Base-by-base conservation (phyloP, 2,113 vertebrate species). In the Thunnus thynnus region DNA sequence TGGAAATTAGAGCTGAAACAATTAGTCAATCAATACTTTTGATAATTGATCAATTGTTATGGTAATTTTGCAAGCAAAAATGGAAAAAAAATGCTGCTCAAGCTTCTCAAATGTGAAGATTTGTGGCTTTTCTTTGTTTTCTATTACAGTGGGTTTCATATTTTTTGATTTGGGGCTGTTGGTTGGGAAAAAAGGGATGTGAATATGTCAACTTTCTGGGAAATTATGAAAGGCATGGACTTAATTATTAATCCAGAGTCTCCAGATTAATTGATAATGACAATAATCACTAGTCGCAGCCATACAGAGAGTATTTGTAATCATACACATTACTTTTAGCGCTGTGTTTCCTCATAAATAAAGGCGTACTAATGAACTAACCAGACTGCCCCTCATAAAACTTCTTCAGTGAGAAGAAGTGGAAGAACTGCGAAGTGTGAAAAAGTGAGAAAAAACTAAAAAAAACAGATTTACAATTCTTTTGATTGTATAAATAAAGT, bases 401-500 rank as follows among this genome's bases (percentile, higher is more conserved):
- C 22, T 41, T 14, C 18, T 8, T 44, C 1, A 44, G 7, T 41
- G 36, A 22, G 48, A 36, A 11, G 30, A 13, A 22, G 20, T 20
- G 9, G 64, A 58, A 44, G 62, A 72, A 22, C 22, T 22, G 22
- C 22, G 22, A 22, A 22, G 22, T 22, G 27, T 30, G 27, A 30
- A 30, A 50, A 76, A 51, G 10, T 30, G 9, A 66, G 22, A 22
- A 22, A 22, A 22, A 22, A 22, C 22, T 22, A 22, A 22, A 87
- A 57, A 66, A 25, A 80, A 25, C n/a, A 72, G 41, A 90, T 80
- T 64, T 55, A 32, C 41, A 72, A 71, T 84, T 82, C 71, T 88
- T 58, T 70, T 74, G 77, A 75, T 72, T 73, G 78, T 64, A 27
- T n/a, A 62, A 58, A 50, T 51, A 30, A 73, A 79, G 72, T 68